Base-by-base conservation (phyloP, 1,140 invertebrate species). In the Pinna nobilis region DNA sequence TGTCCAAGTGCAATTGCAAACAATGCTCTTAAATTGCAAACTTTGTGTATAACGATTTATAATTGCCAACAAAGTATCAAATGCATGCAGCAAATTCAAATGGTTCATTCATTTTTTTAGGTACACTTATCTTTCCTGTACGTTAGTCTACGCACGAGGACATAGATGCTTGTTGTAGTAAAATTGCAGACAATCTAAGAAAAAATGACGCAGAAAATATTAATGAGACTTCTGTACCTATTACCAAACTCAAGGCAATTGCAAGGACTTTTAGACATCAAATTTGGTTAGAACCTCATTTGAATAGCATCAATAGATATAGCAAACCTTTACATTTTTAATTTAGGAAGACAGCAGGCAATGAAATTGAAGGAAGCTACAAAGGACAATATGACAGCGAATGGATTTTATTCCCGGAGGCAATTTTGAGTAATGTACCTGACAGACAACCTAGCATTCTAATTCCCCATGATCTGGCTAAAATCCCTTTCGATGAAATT, bases 91-190 rank as follows among this genome's bases (percentile, higher is more conserved):
- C 33, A 55, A 55, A 30, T 25, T 55, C 13, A 6, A 9, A 30
- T 1, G 13, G 15, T 30, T 9, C 3, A 30, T 59, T 35, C 39
- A n/a, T n/a, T n/a, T n/a, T 66, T 66, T n/a, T 33, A 78, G 76
- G 66, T 78, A 2, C 70, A 78, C 20, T 28, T 78, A 25, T 69
- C 71, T 7, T 78, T 78, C 53, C 57, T 78, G 13, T 47, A 44
- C 50, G 72, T 75, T 30, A 72, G 76, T 0, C 76, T 50, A 78
- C 76, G 1, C 71, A 78, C 50, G 71, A 78, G 50, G 72, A 78
- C 37, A 70, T 78, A 37, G 76, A 78, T 67, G 71, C 67, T 1
- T 32, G 9, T 4, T 78, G 74, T 44, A 75, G 66, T 20, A 44
- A 47, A 28, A 67, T 78, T 28, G 35, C 71, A 25, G 64, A 55